Evolutionary conservation across 2,113 vertebrate genomes (phyloP), one percentile per base, ranked within the genome.

Genomic region (Carassius auratus): DNA sequence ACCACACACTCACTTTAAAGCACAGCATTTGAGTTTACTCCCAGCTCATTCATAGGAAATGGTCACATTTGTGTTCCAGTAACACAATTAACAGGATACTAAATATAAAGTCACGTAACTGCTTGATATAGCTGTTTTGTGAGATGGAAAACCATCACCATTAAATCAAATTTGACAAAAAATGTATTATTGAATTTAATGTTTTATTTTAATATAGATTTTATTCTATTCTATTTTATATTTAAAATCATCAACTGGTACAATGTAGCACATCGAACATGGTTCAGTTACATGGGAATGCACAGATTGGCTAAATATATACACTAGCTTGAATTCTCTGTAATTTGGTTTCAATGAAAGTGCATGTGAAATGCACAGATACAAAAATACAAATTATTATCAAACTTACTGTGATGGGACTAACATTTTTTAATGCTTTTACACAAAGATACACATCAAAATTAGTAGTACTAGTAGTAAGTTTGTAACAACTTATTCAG

Each of bases 31-130:
- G 6, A 14, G 19, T 21, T 64, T 26, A 15, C 55, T 15, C 3
- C 61, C 8, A 13, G 38, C 77, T 45, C 36, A 71, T 21, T 71
- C 68, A 21, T 17, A 80, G 59, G 77, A 64, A 64, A 14, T 80
- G 76, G 42, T 36, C 12, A 26, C 8, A 80, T 80, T 64, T 80
- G 77, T 80, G 55, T 45, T 61, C 12, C 13, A 19, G 6, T 62
- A 21, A 38, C n/a, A 76, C n/a, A 76, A 55, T 55, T 26, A 76
- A 57, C 50, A 55, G 15, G 15, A 55, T 55, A 10, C 75, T 55
- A 55, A 9, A 76, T 8, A 26, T 12, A 17, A 30, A 76, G 30
- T 69, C 14, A 69, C 26, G 15, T 30, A 8, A 33, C 19, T 36
- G 14, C 7, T 6, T 30, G 13, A 36, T 69, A 33, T 36, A 17